Base-by-base conservation (phyloP, 1,140 invertebrate genomes). In the Macrocentrus cingulum region DNA sequence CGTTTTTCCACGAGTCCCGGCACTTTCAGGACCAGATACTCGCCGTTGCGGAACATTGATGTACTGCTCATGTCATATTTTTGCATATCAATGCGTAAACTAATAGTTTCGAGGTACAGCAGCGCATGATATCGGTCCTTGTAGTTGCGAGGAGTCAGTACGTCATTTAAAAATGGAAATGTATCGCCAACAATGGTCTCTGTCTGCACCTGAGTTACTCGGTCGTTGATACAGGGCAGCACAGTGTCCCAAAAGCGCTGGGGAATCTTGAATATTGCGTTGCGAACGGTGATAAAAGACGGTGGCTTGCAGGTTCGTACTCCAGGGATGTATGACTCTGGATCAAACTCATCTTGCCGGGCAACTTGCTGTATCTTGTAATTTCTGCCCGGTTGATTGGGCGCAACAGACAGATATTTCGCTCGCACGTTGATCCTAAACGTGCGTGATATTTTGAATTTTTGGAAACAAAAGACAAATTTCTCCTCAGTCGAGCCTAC, bases 1-100 rank as follows among this genome's bases (percentile, higher is more conserved):
- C 94, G 83, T 63, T 85, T 88, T 74, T 97, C 94, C 46, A 85
- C 82, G 8, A 97, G 77, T 54, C 92, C 91, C 45, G 88, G 87
- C 32, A 97, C 88, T 70, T 87, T 82, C 49, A 97, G 72, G 9
- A 81, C 78, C 4, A 96, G 75, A 79, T 82, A 94, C 59, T 91
- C 88, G 6, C 84, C 84, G 59, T 74, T 79, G 5, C 67, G 78
- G 51, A 81, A 80, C 62, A 95, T 83, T 59, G 82, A 80, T 6
- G 84, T 86, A 59, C 83, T 83, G 34, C 84, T 74, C 61, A 88
- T 83, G 72, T 91, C 86, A 74, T 88, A 94, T 56, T 83, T 81
- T 60, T 85, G 82, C 53, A 94, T 84, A 51, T 82, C 75, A 13
- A 89, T 73, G 19, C 83, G 83, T 59, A 82, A 77, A 66, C 83